These are phyloP conservation scores for Helicoverpa zea DNA, from an alignment of 1,140 invertebrate genomes.

Conservation along the genomic window DNA sequence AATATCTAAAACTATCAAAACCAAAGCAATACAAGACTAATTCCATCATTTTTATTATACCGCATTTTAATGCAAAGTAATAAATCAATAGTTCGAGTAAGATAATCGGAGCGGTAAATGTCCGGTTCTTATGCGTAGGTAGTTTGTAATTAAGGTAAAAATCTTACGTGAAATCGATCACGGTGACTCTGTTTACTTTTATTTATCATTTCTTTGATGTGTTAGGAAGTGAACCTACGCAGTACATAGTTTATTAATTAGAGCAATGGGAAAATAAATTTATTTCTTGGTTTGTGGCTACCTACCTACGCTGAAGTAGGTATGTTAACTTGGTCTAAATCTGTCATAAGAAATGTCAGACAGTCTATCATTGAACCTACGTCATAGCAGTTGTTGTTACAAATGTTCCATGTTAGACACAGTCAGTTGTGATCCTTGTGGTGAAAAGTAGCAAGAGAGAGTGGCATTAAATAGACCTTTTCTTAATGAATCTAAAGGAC, in stretches of 20 bases:
- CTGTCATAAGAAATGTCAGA: too few relatives aligned
- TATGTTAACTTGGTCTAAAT: too few relatives aligned
- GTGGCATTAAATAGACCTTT: too few relatives aligned
- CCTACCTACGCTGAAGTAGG: too few relatives aligned
- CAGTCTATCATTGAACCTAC: too few relatives aligned
- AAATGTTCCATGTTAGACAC: too few relatives aligned
- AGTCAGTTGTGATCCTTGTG: too few relatives aligned
- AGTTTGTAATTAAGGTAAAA: conserved; percentile 60
- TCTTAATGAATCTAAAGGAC: too few relatives aligned
- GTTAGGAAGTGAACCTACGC: neutral
- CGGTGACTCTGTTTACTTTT: conserved; percentile 49
- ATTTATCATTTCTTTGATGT: conserved; percentile 14
- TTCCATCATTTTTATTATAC: conserved; percentile 46
- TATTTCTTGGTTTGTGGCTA: too few relatives aligned
- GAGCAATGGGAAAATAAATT: too few relatives aligned
- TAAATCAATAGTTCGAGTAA: conserved; percentile 62
- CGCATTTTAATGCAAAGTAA: conserved; percentile 55
- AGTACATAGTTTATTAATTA: neutral
- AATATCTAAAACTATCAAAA: neutral
- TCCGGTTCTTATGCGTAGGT: conserved; percentile 61
- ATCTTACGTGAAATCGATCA: conserved; percentile 60
- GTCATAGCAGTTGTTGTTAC: too few relatives aligned
- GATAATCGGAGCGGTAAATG: conserved; percentile 59
- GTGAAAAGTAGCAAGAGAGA: too few relatives aligned
- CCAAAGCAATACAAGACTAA: neutral